These are phyloP conservation scores for Papilio polytes DNA, from an alignment of 1,140 invertebrate species.

Conservation along the genomic window DNA sequence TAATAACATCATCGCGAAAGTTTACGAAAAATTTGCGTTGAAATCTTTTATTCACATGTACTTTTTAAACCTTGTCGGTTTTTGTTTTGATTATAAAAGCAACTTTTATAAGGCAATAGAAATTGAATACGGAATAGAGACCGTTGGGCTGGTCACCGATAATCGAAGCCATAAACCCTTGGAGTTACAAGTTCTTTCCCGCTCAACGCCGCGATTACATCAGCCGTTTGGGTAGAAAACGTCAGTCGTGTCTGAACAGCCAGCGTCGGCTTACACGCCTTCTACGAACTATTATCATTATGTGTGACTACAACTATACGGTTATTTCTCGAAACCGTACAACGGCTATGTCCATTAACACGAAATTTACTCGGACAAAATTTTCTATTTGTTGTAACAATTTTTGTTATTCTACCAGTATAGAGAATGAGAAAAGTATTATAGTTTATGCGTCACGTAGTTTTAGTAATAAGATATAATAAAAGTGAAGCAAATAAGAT, in stretches of 20 bases:
- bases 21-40: no score
- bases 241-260: constrained; percentile 43
- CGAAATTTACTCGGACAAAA: neutral
- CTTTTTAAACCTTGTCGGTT: neutral
- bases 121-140: neutral
- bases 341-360: constrained; percentile 38
- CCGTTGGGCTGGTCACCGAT: neutral
- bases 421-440: neutral
- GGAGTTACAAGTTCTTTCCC: constrained; percentile 34
- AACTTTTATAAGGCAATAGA: neutral
- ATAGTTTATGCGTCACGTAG: neutral
- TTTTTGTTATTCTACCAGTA: neutral
- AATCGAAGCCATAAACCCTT: constrained; percentile 36
- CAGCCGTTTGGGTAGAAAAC: constrained; percentile 32
- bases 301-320: constrained; percentile 47
- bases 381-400: neutral
- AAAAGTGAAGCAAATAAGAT: no score
- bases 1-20: no score
- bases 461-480: no score
- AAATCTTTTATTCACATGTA: no score
- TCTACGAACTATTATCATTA: constrained; percentile 54
- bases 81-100: neutral
- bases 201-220: constrained; percentile 26
- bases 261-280: constrained; percentile 48
- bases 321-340: constrained; percentile 48